Conservation (phyloP, 2,113 vertebrate genomes). For the Gallinago paraguaiae region DNA sequence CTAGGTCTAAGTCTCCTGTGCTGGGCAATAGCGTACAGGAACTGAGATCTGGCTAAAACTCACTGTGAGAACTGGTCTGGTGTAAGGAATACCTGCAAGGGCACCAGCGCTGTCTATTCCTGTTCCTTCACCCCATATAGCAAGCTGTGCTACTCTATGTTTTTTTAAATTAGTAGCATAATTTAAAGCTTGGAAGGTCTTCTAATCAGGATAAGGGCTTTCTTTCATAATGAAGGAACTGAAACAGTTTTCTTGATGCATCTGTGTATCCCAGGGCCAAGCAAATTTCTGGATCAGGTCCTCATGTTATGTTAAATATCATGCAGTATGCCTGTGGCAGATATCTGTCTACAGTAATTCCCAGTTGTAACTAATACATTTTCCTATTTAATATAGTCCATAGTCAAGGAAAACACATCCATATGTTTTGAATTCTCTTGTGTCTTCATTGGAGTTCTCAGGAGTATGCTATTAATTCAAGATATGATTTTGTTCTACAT, state of each 20-base stretch:
- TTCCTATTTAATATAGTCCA: not conserved
- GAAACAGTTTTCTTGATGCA: not conserved
- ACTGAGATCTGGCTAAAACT: not conserved
- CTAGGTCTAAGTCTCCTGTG: not conserved
- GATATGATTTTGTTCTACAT: not conserved
- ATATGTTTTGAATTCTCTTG: constrained; percentile 30
- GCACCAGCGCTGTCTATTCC: not conserved
- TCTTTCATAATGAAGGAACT: not conserved
- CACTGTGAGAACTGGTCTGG: not conserved
- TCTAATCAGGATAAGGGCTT: not conserved
- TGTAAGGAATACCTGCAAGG: not conserved
- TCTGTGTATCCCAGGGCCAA: not conserved
- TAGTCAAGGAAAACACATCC: constrained; percentile 1
- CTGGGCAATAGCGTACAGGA: not conserved
- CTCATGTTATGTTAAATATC: not conserved
- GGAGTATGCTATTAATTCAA: not conserved
- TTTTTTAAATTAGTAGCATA: not conserved
- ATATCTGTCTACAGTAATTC: not conserved
- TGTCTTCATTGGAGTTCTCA: not conserved
- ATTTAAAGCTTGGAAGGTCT: not conserved
- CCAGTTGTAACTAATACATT: not conserved
- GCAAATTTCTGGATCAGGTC: not conserved
- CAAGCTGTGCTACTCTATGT: not conserved
- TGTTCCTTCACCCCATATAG: not conserved
- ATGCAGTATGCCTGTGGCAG: not conserved